Conservation (phyloP, 2,797 vertebrate genomes). For the Myotis planiceps region DNA sequence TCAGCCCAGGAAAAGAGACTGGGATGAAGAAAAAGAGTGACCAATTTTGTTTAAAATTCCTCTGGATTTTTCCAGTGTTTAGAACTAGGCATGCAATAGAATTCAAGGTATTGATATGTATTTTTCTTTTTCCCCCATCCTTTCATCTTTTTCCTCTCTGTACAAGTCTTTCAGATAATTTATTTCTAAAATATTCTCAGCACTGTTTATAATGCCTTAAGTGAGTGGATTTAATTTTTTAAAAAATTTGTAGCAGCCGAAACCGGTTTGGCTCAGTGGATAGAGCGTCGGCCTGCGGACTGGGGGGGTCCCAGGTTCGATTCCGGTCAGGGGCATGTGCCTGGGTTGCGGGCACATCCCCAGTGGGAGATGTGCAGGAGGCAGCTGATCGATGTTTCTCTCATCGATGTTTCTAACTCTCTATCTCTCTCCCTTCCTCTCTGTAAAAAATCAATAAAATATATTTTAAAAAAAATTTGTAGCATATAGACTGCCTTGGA, state of each 20-base stretch:
- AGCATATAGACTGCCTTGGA: not conserved
- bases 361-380: too few species aligned
- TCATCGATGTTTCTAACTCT: too few species aligned
- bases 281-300: too few species aligned
- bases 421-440: too few species aligned
- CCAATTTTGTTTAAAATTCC: not conserved
- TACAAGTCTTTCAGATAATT: not conserved
- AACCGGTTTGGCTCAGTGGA: too few species aligned
- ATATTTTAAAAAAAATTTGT: not conserved
- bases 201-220: not conserved
- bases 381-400: too few species aligned
- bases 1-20: not conserved
- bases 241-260: not conserved
- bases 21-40: not conserved
- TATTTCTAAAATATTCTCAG: not conserved
- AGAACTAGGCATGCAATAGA: not conserved
- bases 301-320: too few species aligned
- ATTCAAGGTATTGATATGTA: not conserved
- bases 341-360: too few species aligned
- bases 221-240: not conserved
- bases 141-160: not conserved
- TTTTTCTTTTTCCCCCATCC: accelerated
- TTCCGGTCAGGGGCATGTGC: too few species aligned
- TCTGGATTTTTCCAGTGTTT: not conserved
- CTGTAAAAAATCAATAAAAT: too few species aligned